Evolutionary conservation across 2,888 invertebrate genomes (phyloP).

Genomic region (Drosophila nigricruria): DNA sequence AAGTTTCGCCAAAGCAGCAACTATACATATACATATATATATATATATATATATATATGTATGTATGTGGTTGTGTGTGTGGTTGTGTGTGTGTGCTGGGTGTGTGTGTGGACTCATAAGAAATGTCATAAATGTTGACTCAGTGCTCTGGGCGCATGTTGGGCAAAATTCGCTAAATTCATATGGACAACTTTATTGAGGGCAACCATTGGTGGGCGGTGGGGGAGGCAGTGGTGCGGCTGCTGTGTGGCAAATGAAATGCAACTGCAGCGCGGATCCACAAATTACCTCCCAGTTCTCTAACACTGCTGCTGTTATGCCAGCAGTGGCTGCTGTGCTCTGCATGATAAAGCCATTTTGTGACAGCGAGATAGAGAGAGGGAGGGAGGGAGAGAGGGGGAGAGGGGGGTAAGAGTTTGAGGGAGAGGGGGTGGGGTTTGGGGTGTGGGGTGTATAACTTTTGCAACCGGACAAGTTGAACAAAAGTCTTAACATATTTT

Average conservation of each 20-base stretch:
- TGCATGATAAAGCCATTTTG: conserved; percentile 37
- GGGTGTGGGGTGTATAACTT: conserved; percentile 39
- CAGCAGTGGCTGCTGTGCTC: conserved; percentile 9
- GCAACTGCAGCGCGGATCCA: conserved; percentile 38
- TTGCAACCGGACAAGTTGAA: conserved; percentile 74
- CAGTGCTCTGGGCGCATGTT: conserved; percentile 41
- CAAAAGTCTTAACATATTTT: conserved; percentile 81
- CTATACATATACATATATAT: background rate
- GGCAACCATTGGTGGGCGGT: conserved; percentile 33
- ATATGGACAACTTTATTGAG: conserved; percentile 67
- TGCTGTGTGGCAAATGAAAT: conserved; percentile 33
- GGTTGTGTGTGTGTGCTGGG: background rate
- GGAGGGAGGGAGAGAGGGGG: background rate
- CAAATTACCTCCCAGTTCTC: conserved; percentile 32
- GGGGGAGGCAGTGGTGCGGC: background rate
- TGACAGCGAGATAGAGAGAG: background rate
- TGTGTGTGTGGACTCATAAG: conserved; percentile 28
- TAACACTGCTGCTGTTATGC: conserved; percentile 5
- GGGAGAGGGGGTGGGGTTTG: background rate
- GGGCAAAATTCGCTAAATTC: conserved; percentile 56
- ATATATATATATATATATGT: background rate
- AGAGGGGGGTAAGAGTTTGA: background rate
- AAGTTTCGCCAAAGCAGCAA: conserved; percentile 51
- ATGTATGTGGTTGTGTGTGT: background rate
- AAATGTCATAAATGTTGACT: conserved; percentile 68